These are phyloP conservation scores for Fregata magnificens DNA, from an alignment of 2,113 vertebrate species.

Conservation along the genomic window DNA sequence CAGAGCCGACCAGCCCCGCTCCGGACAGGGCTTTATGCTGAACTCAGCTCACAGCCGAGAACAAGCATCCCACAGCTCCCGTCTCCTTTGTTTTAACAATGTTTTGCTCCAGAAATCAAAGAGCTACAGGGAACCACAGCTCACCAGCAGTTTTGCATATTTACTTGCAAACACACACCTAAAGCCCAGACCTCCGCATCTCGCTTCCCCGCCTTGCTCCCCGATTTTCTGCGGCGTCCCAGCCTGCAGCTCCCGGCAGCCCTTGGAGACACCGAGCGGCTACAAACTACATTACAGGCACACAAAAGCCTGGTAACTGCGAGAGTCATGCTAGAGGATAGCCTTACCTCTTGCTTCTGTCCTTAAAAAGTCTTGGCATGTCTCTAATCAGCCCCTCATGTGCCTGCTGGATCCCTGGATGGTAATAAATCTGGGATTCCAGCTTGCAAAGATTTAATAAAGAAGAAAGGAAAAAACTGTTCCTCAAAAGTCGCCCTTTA, in stretches of 20 bases:
- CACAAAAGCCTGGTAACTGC: neutral
- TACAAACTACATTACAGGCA: neutral
- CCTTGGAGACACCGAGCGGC: neutral
- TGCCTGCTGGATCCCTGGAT: neutral
- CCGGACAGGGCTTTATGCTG: neutral
- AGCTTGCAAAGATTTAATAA: neutral
- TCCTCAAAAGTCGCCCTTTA: neutral
- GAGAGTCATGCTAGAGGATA: accelerated
- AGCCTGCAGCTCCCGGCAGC: neutral
- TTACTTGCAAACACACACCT: neutral
- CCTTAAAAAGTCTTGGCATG: neutral
- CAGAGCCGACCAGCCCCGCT: accelerated
- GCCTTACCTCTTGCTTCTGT: neutral
- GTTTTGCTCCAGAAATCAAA: neutral
- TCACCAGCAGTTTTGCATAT: neutral
- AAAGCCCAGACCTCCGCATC: neutral
- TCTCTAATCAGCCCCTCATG: neutral
- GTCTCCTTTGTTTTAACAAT: neutral
- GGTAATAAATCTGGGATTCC: neutral
- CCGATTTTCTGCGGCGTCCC: neutral
- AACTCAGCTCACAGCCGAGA: neutral
- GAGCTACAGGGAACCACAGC: neutral
- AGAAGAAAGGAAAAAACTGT: neutral
- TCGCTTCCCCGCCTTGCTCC: neutral
- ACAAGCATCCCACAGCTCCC: neutral